Percentiles rank a stretch among this genome's conserved stretches.
Evolutionary conservation across 2,113 vertebrate species (phyloP).

Genomic region (Symphodus melops): DNA sequence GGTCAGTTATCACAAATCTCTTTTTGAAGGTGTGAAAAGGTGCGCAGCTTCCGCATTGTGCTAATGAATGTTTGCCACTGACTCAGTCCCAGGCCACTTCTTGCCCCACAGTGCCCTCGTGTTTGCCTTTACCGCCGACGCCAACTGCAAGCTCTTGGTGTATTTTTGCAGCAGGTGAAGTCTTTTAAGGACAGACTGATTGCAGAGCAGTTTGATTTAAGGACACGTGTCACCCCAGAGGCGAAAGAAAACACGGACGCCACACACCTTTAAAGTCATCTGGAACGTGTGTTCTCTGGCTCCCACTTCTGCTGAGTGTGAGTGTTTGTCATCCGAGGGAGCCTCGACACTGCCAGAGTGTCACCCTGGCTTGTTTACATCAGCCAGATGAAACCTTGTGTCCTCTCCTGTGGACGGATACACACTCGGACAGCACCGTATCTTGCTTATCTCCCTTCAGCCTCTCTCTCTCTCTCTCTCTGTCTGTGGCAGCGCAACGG

Average conservation of each 20-base stretch:
- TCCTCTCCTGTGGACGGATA: slow-evolving; percentile 40
- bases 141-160: not conserved
- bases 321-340: slow-evolving; percentile 32
- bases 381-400: slow-evolving; percentile 42
- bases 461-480: too few species aligned
- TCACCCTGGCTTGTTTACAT: slow-evolving; percentile 62
- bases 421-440: slow-evolving; percentile 35
- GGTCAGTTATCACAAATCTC: not conserved
- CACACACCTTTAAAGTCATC: not conserved
- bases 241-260: not conserved
- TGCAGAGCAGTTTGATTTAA: not conserved
- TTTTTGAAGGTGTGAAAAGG: not conserved
- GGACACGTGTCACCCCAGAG: not conserved
- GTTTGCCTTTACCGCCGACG: not conserved
- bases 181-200: slow-evolving; percentile 8
- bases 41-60: not conserved
- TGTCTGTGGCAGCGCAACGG: slow-evolving; percentile 23
- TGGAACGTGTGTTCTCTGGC: not conserved
- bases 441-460: slow-evolving; percentile 47
- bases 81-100: not conserved
- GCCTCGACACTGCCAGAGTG: slow-evolving; percentile 23
- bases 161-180: slow-evolving; percentile 13
- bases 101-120: not conserved
- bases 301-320: slow-evolving; percentile 8
- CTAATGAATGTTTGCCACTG: not conserved